Evolutionary conservation across 2,113 vertebrate genomes (phyloP), one percentile per base, ranked within the genome.

Genomic region (Scolopax mira): DNA sequence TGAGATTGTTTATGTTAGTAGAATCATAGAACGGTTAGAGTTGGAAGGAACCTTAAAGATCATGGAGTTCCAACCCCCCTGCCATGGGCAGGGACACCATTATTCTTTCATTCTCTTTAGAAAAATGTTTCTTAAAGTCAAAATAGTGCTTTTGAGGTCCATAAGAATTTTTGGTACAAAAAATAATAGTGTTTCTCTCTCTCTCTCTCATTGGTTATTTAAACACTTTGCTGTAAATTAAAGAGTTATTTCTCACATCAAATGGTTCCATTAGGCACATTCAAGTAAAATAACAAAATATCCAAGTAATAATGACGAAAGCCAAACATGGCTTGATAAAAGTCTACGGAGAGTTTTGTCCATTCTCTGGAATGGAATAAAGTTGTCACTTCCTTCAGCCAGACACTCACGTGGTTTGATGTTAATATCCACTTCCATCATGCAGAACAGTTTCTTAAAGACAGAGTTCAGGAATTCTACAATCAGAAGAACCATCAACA

Each of bases 361-460:
- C 99, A 99, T 99, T 99, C 99, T 99, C 98, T 99, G 97, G 99
- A 99, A 99, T 99, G 99, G 98, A 98, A 98, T 98, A 98, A 98
- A 98, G 98, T 97, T 97, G 97, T 98, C 98, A 98, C 97, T 97
- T 98, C 98, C 98, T 95, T 97, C 97, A 97, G 98, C 97, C 97
- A 97, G 91, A 98, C 97, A 97, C 97, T 98, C 98, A 96, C 37
- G 85, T 94, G 97, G 96, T 98, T 96, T 96, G 98, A 95, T 97
- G 97, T 97, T 67, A 80, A 94, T 74, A 96, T 97, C 96, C 93
- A 96, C 97, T 97, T 96, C 94, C 97, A 96, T 91, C 90, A 97
- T 96, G 97, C 97, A 98, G 98, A 98, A 98, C 60, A 98, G 93
- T 95, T 97, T 97, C 97, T 97, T 95, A 96, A 92, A 91, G 92